These are phyloP conservation scores for Xenentodon cancila DNA, from an alignment of 2,797 vertebrate species.

Conservation along the genomic window DNA sequence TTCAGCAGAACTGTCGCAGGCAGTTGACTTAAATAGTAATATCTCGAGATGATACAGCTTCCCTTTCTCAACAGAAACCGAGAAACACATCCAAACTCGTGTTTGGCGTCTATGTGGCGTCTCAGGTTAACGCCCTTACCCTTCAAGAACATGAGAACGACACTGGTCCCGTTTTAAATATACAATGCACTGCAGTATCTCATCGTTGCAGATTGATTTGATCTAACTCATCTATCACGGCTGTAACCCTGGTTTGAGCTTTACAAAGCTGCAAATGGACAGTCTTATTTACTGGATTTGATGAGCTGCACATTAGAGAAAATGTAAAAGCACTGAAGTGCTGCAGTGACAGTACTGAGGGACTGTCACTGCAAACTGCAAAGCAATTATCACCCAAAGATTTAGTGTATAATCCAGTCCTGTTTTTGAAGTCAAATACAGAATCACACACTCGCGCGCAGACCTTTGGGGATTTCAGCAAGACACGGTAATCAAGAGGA, in stretches of 20 bases:
- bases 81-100: slow-evolving; percentile 3
- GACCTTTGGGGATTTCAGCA: slow-evolving; percentile 60
- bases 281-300: slow-evolving; percentile 35
- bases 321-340: slow-evolving; percentile 48
- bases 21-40: slow-evolving; percentile 43
- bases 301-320: slow-evolving; percentile 42
- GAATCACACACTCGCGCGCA: slow-evolving; percentile 32
- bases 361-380: slow-evolving; percentile 65
- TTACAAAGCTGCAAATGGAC: slow-evolving; percentile 17
- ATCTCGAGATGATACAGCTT: slow-evolving; percentile 48
- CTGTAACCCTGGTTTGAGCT: slow-evolving; percentile 25
- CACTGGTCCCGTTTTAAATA: slow-evolving; percentile 24
- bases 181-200: slow-evolving; percentile 8
- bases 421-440: slow-evolving; percentile 52
- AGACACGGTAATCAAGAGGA: slow-evolving; percentile 65
- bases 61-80: slow-evolving; percentile 17
- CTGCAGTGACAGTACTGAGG: slow-evolving; percentile 44
- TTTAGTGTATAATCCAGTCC: slow-evolving; percentile 63
- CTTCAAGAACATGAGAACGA: slow-evolving; percentile 8
- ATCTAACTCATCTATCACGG: slow-evolving; percentile 36
- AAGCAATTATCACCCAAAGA: slow-evolving; percentile 72
- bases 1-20: slow-evolving; percentile 52
- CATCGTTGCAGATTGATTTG: slow-evolving; percentile 30
- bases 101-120: neutral
- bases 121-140: too few relatives aligned